Percentiles rank a stretch among this genome's conserved stretches.
Evolutionary conservation across 2,888 invertebrate genomes (phyloP).

Genomic region (Hirtodrosophila alboralis): DNA sequence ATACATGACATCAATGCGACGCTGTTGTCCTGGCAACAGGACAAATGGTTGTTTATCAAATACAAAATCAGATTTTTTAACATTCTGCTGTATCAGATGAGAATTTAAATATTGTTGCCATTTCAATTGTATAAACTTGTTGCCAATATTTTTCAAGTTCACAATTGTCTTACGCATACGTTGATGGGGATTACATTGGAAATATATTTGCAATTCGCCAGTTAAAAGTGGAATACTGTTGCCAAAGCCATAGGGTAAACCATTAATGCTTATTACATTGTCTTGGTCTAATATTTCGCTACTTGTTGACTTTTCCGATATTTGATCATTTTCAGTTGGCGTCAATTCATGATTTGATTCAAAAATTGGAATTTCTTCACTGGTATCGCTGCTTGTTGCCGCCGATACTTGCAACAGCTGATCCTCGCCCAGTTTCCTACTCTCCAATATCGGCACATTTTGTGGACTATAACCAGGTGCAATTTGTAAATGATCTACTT

Average conservation of each 20-base stretch:
- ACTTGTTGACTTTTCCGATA: not conserved
- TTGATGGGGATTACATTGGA: slow-evolving; percentile 69
- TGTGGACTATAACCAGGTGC: slow-evolving; percentile 15
- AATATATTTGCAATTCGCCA: slow-evolving; percentile 35
- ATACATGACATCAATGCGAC: slow-evolving; percentile 59
- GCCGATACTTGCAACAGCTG: slow-evolving; percentile 9
- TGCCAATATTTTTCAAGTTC: slow-evolving; percentile 66
- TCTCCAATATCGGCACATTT: not conserved
- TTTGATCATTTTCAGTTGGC: not conserved
- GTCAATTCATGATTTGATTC: not conserved
- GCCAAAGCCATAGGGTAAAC: slow-evolving; percentile 28
- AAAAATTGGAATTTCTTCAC: not conserved
- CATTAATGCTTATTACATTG: slow-evolving; percentile 68
- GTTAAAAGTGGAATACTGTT: slow-evolving; percentile 21
- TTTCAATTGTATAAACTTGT: slow-evolving; percentile 43
- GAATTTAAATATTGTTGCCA: slow-evolving; percentile 32
- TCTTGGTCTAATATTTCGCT: not conserved
- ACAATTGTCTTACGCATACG: slow-evolving; percentile 58
- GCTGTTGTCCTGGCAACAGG: slow-evolving; percentile 44
- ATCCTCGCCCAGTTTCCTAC: slow-evolving; percentile 19
- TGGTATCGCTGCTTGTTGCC: not conserved
- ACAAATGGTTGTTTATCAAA: slow-evolving; percentile 65
- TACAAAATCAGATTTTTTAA: slow-evolving; percentile 58
- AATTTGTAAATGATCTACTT: slow-evolving; percentile 61
- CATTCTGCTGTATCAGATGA: slow-evolving; percentile 11